phyloP scores from a whole-genome alignment of 2,113 vertebrate species.

The Toxotes chatareus region DNA sequence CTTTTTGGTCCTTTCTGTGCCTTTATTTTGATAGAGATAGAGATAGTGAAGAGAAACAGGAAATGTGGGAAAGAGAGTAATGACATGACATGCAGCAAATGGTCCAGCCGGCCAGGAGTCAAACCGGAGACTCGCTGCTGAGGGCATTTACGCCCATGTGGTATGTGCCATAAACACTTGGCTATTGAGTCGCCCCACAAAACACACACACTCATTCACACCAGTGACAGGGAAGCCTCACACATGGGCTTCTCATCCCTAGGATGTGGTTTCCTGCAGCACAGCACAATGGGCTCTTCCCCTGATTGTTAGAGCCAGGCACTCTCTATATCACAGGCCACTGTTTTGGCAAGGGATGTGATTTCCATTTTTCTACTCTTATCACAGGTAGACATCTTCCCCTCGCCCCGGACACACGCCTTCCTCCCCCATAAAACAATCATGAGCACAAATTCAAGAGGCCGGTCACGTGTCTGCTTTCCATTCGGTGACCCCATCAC shows the following conservation, averaged over 20 bases:
- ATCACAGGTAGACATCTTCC: constrained; percentile 82
- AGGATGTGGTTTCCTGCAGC: constrained; percentile 74
- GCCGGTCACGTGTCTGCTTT: constrained; percentile 66
- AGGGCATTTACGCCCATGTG: no score
- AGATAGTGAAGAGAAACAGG: no score
- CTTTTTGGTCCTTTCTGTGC: no score
- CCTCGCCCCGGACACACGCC: constrained; percentile 59
- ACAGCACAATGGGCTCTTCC: constrained; percentile 83
- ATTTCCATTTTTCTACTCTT: constrained; percentile 74
- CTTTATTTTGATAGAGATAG: no score
- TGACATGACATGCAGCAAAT: no score
- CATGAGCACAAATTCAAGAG: constrained; percentile 14
- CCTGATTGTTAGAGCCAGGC: constrained; percentile 76
- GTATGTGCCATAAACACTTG: no score
- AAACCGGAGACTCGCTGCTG: no score
- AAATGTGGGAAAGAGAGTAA: no score
- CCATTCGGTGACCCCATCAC: constrained; percentile 39
- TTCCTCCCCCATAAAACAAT: constrained; percentile 71
- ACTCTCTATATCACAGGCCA: constrained; percentile 59
- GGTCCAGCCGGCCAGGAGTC: no score
- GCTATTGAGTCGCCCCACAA: not conserved
- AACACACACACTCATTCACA: constrained; percentile 30
- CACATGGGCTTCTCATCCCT: constrained; percentile 70
- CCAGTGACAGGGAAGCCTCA: constrained; percentile 56
- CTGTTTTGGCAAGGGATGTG: constrained; percentile 78